Conservation (phyloP, 2,113 vertebrate species). For the Gorsachius goisagi region DNA sequence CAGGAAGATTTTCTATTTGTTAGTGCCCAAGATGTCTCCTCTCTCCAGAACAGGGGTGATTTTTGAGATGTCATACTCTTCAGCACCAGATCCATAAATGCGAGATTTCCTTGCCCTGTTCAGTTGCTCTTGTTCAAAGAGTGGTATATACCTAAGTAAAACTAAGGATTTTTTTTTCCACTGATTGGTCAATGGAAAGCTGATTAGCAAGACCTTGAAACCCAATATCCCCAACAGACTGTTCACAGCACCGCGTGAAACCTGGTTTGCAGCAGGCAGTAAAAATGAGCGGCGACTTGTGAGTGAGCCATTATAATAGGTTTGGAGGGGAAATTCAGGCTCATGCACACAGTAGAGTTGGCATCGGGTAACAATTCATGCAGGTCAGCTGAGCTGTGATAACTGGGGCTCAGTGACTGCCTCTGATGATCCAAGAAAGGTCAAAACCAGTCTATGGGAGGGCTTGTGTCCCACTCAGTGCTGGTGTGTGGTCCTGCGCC, state of each 20-base stretch:
- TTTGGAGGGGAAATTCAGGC: not conserved
- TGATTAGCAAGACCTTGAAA: slow-evolving; percentile 1
- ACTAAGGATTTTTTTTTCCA: not conserved
- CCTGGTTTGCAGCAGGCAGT: not conserved
- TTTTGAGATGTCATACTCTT: not conserved
- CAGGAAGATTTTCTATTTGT: not conserved
- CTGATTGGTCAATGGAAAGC: not conserved
- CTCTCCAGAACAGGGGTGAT: not conserved
- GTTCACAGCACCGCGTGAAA: not conserved
- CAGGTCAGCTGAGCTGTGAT: not conserved
- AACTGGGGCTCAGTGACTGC: not conserved
- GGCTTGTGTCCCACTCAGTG: not conserved
- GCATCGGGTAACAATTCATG: not conserved
- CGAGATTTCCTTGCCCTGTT: not conserved
- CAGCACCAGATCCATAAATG: not conserved
- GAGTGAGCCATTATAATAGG: not conserved
- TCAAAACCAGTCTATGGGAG: not conserved
- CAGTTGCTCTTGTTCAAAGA: not conserved
- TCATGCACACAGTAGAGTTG: not conserved
- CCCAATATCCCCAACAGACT: not conserved
- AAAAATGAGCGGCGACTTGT: not conserved
- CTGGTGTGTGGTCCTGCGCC: rapidly evolving
- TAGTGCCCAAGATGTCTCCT: not conserved
- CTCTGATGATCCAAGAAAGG: not conserved
- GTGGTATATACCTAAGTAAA: not conserved